Evolutionary conservation across 2,888 invertebrate species (phyloP), one percentile per base, ranked within the genome.

Genomic region (Fabriciana adippe): DNA sequence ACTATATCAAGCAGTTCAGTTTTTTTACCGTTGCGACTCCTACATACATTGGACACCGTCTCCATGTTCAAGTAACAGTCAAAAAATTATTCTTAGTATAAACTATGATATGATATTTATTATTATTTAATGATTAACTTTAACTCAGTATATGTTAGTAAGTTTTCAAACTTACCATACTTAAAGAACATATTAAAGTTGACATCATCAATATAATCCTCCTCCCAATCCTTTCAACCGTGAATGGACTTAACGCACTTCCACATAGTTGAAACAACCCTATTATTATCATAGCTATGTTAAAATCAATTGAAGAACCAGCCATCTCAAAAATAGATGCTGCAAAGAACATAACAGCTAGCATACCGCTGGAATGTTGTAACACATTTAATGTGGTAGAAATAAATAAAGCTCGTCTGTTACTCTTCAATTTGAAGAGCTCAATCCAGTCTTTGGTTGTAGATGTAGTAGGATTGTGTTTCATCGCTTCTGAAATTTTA

Each of bases 181-280:
- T 83, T 0, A 85, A 55, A 64, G 72, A 74, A 59, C 84, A 84
- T 1, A 73, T 62, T 3, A 74, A 76, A 0, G 83, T 83, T 0
- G 87, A 86, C 0, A 74, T n/a, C 13, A 83, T 60, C n/a, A 88
- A 48, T 3, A 88, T 67, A 2, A 69, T 62, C 61, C 73, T 82
- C 41, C 87, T 79, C 45, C 87, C 86, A 73, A 73, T 68, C 70
- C 78, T 79, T 45, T 87, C 87, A 0, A 87, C 79, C 53, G 84
- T 79, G 3, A 84, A 61, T 0, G 86, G 84, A 0, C 85, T 76
- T 1, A 86, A 69, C 3, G 50, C 69, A 47, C 83, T 81, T 0
- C 84, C 78, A 0, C 71, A 31, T 0, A 86, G 41, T 64, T 84
- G 83, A 0, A 82, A 82, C 0, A 80, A 45, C 15, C 83, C 85